phyloP scores from a whole-genome alignment of 1,140 invertebrate species.

The Monomorium pharaonis region DNA sequence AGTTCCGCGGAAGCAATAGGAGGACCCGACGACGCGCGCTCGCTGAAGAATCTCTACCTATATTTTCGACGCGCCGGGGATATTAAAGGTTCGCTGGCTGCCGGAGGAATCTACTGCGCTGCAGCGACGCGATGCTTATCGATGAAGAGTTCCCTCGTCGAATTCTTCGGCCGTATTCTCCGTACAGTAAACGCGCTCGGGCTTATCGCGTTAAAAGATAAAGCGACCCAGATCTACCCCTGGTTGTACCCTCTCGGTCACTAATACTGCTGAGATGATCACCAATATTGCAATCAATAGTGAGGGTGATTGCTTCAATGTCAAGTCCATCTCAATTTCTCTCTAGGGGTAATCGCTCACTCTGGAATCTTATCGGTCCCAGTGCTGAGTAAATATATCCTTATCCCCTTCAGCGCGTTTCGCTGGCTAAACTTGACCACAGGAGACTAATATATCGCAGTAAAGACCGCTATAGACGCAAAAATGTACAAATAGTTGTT shows the following conservation, averaged over 20 bases:
- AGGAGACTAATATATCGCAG: not conserved
- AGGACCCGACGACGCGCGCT: not conserved
- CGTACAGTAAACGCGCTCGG: not conserved
- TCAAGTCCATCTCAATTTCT: not conserved
- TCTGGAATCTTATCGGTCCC: not conserved
- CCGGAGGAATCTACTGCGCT: slow-evolving; percentile 6
- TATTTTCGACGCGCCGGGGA: slow-evolving; percentile 41
- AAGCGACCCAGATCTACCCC: not conserved
- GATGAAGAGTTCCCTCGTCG: slow-evolving; percentile 27
- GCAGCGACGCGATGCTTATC: not conserved
- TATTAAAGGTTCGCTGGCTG: slow-evolving; percentile 44
- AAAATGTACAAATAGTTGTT: not conserved
- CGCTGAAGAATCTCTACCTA: slow-evolving; percentile 39
- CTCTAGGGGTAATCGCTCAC: not conserved
- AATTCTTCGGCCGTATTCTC: not conserved
- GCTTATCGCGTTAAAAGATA: not conserved
- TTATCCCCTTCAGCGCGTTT: not conserved
- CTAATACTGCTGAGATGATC: not conserved
- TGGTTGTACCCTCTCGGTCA: not conserved
- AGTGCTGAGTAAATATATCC: not conserved
- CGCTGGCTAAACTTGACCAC: not conserved
- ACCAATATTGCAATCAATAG: not conserved
- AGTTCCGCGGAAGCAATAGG: slow-evolving; percentile 34
- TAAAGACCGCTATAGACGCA: not conserved
- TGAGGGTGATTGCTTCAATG: not conserved